A percentile compares a stretch with the other conserved stretches of the same genome.
These are phyloP conservation scores for Gymnodraco acuticeps DNA, from an alignment of 2,797 vertebrate species.

Conservation along the genomic window DNA sequence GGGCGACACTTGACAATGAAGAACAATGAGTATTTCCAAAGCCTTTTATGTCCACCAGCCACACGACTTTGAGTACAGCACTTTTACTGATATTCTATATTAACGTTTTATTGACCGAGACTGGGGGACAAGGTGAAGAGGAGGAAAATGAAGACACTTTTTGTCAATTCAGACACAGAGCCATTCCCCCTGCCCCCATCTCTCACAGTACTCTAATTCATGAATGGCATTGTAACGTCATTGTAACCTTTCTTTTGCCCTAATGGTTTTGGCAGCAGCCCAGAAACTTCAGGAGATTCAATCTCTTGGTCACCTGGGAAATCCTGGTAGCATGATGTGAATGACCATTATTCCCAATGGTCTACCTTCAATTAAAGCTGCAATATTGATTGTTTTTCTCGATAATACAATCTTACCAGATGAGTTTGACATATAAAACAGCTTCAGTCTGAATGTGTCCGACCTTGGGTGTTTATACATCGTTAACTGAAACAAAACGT, in stretches of 20 bases:
- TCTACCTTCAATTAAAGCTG: slow-evolving; percentile 35
- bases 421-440: slow-evolving; percentile 13
- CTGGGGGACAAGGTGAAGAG: slow-evolving; percentile 30
- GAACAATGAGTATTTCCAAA: slow-evolving; percentile 66
- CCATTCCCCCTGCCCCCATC: background rate
- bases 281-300: slow-evolving; percentile 34
- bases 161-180: slow-evolving; percentile 11
- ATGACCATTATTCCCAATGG: slow-evolving; percentile 25
- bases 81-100: slow-evolving; percentile 51
- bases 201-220: slow-evolving; percentile 4
- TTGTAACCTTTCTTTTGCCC: slow-evolving; percentile 33
- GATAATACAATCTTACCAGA: slow-evolving; percentile 22
- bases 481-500: background rate
- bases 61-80: slow-evolving; percentile 44
- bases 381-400: slow-evolving; percentile 19
- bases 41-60: slow-evolving; percentile 57
- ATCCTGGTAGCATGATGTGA: slow-evolving; percentile 40
- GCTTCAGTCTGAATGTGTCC: background rate
- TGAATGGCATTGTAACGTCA: slow-evolving; percentile 16
- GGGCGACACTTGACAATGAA: slow-evolving; percentile 62
- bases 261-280: slow-evolving; percentile 31
- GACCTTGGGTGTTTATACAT: background rate
- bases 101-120: slow-evolving; percentile 52
- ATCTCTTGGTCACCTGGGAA: slow-evolving; percentile 45
- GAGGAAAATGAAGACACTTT: slow-evolving; percentile 14